Percentiles rank a stretch among this genome's conserved stretches.
These are phyloP conservation scores for Mionectes olivaceus DNA, from an alignment of 2,797 vertebrate species.

Conservation along the genomic window DNA sequence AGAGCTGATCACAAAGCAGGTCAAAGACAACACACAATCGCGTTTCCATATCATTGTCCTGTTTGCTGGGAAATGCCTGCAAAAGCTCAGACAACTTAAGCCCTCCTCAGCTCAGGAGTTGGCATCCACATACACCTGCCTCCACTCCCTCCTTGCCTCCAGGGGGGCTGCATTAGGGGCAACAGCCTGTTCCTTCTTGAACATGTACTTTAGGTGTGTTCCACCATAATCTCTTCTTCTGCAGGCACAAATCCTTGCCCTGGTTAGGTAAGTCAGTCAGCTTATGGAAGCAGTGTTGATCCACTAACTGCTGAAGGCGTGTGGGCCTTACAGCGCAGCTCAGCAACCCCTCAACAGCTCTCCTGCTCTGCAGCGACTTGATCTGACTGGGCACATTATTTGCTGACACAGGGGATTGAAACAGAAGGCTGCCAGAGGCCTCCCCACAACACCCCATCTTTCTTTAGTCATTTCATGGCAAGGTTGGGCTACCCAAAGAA, in stretches of 20 bases:
- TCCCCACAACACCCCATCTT: accelerated
- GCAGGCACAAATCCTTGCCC: neutral
- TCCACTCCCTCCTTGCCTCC: neutral
- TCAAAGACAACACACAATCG: neutral
- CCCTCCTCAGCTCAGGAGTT: neutral
- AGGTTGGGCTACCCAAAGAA: neutral
- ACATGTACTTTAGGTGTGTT: neutral
- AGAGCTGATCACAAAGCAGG: neutral
- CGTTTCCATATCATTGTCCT: neutral
- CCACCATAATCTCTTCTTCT: neutral
- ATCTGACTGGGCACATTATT: accelerated
- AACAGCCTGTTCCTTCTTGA: neutral
- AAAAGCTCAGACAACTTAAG: neutral
- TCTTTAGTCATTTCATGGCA: neutral
- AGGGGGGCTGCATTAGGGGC: accelerated
- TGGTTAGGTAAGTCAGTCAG: neutral
- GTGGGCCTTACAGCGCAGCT: neutral
- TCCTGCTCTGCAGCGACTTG: neutral
- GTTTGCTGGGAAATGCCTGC: neutral
- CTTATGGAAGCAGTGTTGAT: neutral
- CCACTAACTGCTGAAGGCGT: neutral
- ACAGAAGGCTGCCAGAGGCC: neutral
- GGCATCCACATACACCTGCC: neutral
- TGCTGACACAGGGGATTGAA: neutral
- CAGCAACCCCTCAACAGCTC: neutral